These are phyloP conservation scores for Ailurus styani DNA, from an alignment of 2,113 vertebrate genomes.

Conservation along the genomic window DNA sequence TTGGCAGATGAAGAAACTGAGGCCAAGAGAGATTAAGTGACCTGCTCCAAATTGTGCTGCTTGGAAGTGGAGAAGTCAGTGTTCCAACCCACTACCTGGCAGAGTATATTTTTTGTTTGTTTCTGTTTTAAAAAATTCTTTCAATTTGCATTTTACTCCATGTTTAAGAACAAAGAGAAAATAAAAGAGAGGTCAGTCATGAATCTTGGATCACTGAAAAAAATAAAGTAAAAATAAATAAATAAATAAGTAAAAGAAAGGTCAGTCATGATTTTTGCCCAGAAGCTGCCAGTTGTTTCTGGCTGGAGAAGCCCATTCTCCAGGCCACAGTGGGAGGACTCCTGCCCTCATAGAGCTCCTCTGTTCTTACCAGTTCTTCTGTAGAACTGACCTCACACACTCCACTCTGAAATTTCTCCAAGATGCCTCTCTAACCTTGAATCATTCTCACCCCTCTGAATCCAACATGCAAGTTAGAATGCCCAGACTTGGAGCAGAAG, in stretches of 20 bases:
- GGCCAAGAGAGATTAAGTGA: not conserved
- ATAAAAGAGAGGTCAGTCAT: not conserved
- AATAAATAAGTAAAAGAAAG: not conserved
- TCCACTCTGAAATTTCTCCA: not conserved
- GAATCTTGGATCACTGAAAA: too few species aligned
- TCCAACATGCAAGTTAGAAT: not conserved
- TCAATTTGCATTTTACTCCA: not conserved
- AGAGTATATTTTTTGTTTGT: not conserved
- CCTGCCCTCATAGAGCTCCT: not conserved
- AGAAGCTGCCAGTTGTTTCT: not conserved
- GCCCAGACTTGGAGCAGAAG: not conserved
- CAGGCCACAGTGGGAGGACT: not conserved
- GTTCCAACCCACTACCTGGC: not conserved
- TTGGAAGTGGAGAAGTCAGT: not conserved
- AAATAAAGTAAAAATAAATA: too few species aligned
- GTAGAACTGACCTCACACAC: not conserved
- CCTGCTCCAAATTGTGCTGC: not conserved
- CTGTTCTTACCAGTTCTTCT: not conserved
- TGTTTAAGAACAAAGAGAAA: constrained; percentile 1
- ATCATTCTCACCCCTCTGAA: not conserved
- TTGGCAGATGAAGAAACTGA: not conserved
- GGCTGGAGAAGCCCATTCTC: not conserved
- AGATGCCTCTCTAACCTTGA: not conserved
- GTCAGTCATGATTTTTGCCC: not conserved
- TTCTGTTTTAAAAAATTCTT: not conserved